These are phyloP conservation scores for Sylvia borin DNA, from an alignment of 2,797 vertebrate genomes.

Conservation along the genomic window DNA sequence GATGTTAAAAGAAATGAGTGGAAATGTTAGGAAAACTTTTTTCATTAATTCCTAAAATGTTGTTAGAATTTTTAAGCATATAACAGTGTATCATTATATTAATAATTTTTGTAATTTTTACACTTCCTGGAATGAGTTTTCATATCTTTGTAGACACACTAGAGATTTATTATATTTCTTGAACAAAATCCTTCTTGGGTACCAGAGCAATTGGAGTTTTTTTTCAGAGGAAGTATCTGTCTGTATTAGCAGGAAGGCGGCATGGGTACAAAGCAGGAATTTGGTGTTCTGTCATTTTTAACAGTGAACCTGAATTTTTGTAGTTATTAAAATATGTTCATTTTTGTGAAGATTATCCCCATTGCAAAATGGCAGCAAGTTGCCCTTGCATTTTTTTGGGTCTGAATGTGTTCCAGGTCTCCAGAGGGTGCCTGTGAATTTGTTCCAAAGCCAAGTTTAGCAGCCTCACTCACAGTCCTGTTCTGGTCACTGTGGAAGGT, in stretches of 20 bases:
- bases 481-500: background rate
- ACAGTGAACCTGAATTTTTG: background rate
- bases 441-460: background rate
- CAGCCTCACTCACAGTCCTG: fast-evolving
- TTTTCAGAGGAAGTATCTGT: background rate
- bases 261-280: background rate
- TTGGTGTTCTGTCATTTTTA: background rate
- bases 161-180: background rate
- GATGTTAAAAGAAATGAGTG: background rate
- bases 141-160: background rate
- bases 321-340: background rate
- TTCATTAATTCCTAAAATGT: background rate
- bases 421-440: background rate
- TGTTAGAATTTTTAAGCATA: background rate
- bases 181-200: background rate
- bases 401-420: background rate
- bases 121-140: background rate
- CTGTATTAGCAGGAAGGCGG: background rate
- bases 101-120: background rate
- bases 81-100: background rate
- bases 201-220: background rate
- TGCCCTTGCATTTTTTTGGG: background rate
- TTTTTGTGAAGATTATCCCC: background rate
- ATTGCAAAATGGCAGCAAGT: background rate
- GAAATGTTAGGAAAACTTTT: background rate